phyloP scores from a whole-genome alignment of 2,113 vertebrate species.

The Apistogramma diplotaenia region DNA sequence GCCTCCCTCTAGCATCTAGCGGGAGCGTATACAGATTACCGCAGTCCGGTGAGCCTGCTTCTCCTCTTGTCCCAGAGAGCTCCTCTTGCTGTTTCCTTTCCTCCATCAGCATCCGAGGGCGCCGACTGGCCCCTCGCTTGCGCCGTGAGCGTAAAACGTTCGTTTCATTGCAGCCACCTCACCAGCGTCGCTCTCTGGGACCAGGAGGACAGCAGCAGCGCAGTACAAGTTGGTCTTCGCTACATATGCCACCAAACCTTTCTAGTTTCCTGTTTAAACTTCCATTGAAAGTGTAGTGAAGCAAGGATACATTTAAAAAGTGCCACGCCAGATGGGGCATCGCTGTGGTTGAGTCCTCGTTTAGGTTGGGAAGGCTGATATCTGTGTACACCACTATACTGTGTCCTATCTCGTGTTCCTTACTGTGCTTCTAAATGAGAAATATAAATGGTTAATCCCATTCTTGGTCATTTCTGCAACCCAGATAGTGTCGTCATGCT shows the following conservation, averaged over 20 bases:
- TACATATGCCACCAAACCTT: background rate
- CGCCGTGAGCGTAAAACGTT: background rate
- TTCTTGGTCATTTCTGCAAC: conserved; percentile 48
- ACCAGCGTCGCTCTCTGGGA: conserved; percentile 52
- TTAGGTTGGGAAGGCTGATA: conserved; percentile 31
- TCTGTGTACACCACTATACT: conserved; percentile 58
- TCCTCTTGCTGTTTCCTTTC: background rate
- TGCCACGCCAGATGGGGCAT: conserved; percentile 9
- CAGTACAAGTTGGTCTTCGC: background rate
- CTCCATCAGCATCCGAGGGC: conserved; percentile 22
- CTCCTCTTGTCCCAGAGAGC: conserved; percentile 27
- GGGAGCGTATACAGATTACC: conserved; percentile 12
- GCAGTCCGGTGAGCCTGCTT: conserved; percentile 30
- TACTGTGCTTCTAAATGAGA: conserved; percentile 65
- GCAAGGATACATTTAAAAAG: background rate
- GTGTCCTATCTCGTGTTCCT: conserved; percentile 66
- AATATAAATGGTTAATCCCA: conserved; percentile 58
- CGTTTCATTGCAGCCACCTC: conserved; percentile 34
- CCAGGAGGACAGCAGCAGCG: background rate
- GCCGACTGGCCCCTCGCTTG: background rate
- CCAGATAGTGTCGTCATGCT: conserved; percentile 49
- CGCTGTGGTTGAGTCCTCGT: conserved; percentile 4
- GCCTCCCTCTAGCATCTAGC: conserved; percentile 45
- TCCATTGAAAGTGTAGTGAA: background rate
- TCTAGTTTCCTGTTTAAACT: background rate